Base-by-base conservation (phyloP, 2,797 vertebrate genomes). In the Typhlichthys subterraneus region DNA sequence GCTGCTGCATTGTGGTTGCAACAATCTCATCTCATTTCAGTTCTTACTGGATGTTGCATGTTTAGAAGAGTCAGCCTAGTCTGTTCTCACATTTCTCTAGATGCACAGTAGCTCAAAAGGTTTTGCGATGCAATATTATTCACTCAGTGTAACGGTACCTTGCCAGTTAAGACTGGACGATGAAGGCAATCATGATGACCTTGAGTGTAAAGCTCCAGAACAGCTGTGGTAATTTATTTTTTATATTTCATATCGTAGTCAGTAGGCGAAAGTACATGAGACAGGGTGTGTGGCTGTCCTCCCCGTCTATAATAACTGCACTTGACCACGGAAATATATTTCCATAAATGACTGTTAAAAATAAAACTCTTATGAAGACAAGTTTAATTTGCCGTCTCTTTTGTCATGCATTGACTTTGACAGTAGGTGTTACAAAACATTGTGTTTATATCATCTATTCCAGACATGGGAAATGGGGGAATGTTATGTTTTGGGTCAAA, bases 341-440 rank as follows among this genome's bases (percentile, higher is more conserved):
- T 90, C 90, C 87, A 87, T 77, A 70, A 91, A 91, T 78, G 89
- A 93, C 92, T 93, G 89, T 92, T 93, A 89, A 75, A 75, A 90
- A 56, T 84, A 88, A 85, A 90, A 87, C 72, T 53, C 61, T 73
- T 72, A 72, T 74, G 67, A 83, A 75, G 64, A 86, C 73, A 62
- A 79, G 38, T 42, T 56, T 14, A 2, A 49, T 42, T 33, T 17
- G 10, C 19, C 5, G 8, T 59, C 46, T 63, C 12, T 1, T 33
- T 33, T 57, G 42, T 56, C 14, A 4, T 23, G 5, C 15, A 13
- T 15, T 31, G 31, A 53, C 48, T 29, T 29, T 29, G 23, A 29
- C 23, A 29, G 23, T 29, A 29, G 4, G 23, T 29, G 23, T 23
- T 23, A 23, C 23, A 23, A 23, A 23, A 23, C 23, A 23, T 23